phyloP scores from a whole-genome alignment of 2,888 invertebrate genomes.

The Amphiduros pacificus region DNA sequence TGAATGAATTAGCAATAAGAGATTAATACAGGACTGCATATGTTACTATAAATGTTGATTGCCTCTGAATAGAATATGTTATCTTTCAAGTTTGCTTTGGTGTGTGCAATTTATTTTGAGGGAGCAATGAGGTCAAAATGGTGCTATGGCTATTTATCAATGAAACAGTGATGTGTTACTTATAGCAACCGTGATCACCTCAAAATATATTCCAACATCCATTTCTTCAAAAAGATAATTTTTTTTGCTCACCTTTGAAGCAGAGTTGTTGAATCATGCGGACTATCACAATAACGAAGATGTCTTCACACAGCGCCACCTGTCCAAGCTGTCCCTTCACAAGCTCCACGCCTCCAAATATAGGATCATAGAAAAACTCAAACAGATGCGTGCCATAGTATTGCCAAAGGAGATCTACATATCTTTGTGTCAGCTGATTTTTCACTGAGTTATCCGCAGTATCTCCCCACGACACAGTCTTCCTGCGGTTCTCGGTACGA shows the following conservation, averaged over 20 bases:
- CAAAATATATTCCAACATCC: too few relatives aligned
- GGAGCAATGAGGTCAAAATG: too few relatives aligned
- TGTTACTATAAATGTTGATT: too few relatives aligned
- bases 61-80: too few relatives aligned
- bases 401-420: constrained; percentile 53
- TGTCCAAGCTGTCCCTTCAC: constrained; percentile 45
- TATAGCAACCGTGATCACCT: too few relatives aligned
- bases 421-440: constrained; percentile 41
- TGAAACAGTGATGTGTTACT: too few relatives aligned
- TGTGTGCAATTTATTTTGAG: too few relatives aligned
- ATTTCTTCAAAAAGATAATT: too few relatives aligned
- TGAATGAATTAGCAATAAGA: too few relatives aligned
- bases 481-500: constrained; percentile 25
- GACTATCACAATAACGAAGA: constrained; percentile 43
- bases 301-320: constrained; percentile 41
- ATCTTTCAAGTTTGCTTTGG: too few relatives aligned
- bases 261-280: constrained; percentile 54
- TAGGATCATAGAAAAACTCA: constrained; percentile 45
- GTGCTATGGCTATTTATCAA: too few relatives aligned
- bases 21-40: too few relatives aligned
- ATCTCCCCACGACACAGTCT: constrained; percentile 57
- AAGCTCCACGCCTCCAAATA: constrained; percentile 41
- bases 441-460: constrained; percentile 48
- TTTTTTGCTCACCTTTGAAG: constrained; percentile 50
- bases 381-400: constrained; percentile 46